A percentile compares a stretch with the other conserved stretches of the same genome.
phyloP scores from a whole-genome alignment of 2,113 vertebrate species.

The Zosterops lateralis region DNA sequence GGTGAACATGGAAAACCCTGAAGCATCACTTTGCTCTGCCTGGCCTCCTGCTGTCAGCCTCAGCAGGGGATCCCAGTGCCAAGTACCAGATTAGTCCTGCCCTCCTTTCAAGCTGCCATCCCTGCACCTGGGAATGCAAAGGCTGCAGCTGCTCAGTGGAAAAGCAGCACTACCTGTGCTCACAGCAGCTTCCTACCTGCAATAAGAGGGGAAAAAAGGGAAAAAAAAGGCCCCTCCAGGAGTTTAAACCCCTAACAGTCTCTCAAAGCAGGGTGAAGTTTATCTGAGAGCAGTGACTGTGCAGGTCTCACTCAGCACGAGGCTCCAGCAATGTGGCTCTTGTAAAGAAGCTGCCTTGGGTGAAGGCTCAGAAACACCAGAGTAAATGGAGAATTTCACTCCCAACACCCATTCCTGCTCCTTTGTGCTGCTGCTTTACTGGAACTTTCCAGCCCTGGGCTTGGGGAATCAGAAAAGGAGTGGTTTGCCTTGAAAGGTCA shows the following conservation, averaged over 20 bases:
- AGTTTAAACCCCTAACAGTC: not conserved
- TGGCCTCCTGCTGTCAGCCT: not conserved
- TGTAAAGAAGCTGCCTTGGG: not conserved
- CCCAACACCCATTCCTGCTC: not conserved
- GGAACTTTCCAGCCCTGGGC: not conserved
- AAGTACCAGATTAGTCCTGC: not conserved
- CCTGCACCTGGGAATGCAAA: not conserved
- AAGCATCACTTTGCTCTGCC: not conserved
- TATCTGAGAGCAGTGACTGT: not conserved
- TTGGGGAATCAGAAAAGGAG: not conserved
- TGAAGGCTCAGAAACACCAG: not conserved
- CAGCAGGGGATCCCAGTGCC: not conserved
- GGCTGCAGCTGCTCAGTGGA: not conserved
- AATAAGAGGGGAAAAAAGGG: not conserved
- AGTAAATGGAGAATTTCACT: not conserved
- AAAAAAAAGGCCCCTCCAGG: not conserved
- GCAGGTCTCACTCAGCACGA: not conserved
- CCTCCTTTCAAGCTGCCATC: not conserved
- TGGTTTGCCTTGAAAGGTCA: constrained; percentile 8
- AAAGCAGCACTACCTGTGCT: not conserved
- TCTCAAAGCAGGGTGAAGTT: not conserved
- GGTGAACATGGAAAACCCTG: not conserved
- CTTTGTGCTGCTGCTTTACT: not conserved
- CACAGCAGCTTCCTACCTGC: not conserved
- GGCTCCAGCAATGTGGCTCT: not conserved